Evolutionary conservation across 2,797 vertebrate genomes (phyloP).

Genomic region (Bradypodion ventrale): DNA sequence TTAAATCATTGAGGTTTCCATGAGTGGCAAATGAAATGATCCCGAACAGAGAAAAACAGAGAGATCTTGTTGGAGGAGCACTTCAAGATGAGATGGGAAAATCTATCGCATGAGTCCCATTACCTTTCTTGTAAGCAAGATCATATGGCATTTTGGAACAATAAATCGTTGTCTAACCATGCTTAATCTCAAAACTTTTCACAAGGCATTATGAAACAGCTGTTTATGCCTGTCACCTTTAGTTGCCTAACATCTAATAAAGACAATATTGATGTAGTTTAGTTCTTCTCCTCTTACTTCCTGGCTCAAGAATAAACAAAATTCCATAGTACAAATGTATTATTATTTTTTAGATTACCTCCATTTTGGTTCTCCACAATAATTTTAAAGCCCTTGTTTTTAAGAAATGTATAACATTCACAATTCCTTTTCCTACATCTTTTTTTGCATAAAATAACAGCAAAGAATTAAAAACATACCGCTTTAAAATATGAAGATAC

Average conservation of each 20-base stretch:
- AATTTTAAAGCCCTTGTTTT: background rate
- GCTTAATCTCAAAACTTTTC: slow-evolving; percentile 14
- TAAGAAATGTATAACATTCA: background rate
- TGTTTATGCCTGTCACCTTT: slow-evolving; percentile 3
- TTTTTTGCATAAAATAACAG: too few species aligned
- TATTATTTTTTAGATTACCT: slow-evolving; percentile 3
- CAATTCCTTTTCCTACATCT: too few species aligned
- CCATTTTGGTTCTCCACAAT: background rate
- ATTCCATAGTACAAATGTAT: background rate
- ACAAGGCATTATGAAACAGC: slow-evolving; percentile 18
- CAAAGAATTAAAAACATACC: too few species aligned
- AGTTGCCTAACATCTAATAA: slow-evolving; percentile 25
- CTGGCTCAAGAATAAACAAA: background rate
- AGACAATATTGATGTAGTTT: slow-evolving; percentile 9
- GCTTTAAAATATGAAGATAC: too few species aligned
- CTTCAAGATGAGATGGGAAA: slow-evolving; percentile 85
- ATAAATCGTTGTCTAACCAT: slow-evolving; percentile 59
- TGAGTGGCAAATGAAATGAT: slow-evolving; percentile 86
- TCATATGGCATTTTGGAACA: slow-evolving; percentile 63
- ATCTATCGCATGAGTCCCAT: slow-evolving; percentile 69
- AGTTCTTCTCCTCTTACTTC: background rate
- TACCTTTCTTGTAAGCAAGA: slow-evolving; percentile 74
- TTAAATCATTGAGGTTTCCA: slow-evolving; percentile 77
- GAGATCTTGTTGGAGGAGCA: slow-evolving; percentile 80
- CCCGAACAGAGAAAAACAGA: slow-evolving; percentile 81